phyloP scores from a whole-genome alignment of 2,797 vertebrate species.

The Pipistrellus pipistrellus region DNA sequence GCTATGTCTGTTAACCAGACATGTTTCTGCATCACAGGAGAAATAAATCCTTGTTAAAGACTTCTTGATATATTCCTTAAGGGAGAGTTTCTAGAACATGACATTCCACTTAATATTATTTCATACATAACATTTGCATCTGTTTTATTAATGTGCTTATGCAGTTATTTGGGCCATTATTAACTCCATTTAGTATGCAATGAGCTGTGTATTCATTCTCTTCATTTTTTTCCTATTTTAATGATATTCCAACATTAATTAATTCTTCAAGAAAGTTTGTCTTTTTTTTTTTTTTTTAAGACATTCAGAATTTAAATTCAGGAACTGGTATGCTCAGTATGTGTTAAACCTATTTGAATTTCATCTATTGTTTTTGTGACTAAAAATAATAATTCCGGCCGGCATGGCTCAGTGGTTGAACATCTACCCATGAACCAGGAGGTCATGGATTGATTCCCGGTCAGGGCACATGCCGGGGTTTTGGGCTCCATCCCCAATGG shows the following conservation, averaged over 20 bases:
- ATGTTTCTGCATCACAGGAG: constrained; percentile 49
- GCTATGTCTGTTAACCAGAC: not conserved
- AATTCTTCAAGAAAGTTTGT: not conserved
- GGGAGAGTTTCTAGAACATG: constrained; percentile 22
- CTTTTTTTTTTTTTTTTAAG: not conserved
- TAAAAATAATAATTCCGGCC: not conserved
- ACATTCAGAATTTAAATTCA: constrained; percentile 30
- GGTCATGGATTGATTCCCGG: too few relatives aligned
- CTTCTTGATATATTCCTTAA: not conserved
- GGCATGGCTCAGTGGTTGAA: too few relatives aligned
- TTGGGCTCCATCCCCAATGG: too few relatives aligned
- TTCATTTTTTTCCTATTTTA: constrained; percentile 36
- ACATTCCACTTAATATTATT: constrained; percentile 7
- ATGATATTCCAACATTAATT: constrained; percentile 24
- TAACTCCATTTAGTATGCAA: constrained; percentile 12
- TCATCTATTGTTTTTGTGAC: not conserved
- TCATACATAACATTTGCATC: not conserved
- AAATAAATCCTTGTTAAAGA: constrained; percentile 30
- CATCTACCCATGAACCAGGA: too few relatives aligned
- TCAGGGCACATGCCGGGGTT: too few relatives aligned
- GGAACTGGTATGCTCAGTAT: constrained; percentile 25
- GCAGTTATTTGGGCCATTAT: not conserved
- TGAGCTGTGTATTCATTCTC: not conserved
- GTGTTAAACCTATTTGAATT: constrained; percentile 31
- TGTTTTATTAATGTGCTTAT: constrained; percentile 5